Conservation (phyloP, 2,113 vertebrate species). For the Phoenicopterus ruber region DNA sequence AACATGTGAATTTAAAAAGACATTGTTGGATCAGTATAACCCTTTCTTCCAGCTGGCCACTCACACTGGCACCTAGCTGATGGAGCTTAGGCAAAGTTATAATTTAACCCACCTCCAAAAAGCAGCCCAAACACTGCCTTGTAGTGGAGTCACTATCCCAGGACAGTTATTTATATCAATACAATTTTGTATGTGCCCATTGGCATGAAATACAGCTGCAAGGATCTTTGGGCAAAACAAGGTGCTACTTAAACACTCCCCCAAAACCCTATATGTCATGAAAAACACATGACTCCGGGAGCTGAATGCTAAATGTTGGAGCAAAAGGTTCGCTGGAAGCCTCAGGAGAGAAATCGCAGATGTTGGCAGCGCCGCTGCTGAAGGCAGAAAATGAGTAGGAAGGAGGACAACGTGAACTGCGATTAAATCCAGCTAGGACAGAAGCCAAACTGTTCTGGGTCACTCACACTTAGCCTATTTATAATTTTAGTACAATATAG, state of each 20-base stretch:
- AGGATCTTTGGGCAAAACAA: background rate
- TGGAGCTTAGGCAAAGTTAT: background rate
- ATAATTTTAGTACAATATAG: slow-evolving; percentile 39
- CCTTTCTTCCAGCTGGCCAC: background rate
- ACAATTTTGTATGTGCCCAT: background rate
- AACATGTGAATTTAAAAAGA: background rate
- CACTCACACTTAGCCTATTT: slow-evolving; percentile 57
- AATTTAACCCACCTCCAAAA: background rate
- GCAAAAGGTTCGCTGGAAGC: background rate
- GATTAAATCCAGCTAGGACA: slow-evolving; percentile 41
- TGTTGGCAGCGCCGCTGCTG: background rate
- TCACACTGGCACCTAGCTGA: background rate
- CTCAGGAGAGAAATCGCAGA: background rate
- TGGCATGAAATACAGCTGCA: background rate
- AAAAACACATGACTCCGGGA: background rate
- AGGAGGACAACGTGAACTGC: slow-evolving; percentile 12
- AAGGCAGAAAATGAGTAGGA: slow-evolving; percentile 51
- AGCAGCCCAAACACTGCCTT: background rate
- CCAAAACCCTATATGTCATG: background rate
- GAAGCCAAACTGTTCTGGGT: slow-evolving; percentile 48
- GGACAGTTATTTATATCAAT: background rate
- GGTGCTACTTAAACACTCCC: background rate
- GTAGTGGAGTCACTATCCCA: background rate
- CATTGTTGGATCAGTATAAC: background rate
- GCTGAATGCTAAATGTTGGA: background rate